Percentiles rank a stretch among this genome's conserved stretches.
Evolutionary conservation across 2,888 invertebrate genomes (phyloP).

Genomic region (Drosophila diplacantha): DNA sequence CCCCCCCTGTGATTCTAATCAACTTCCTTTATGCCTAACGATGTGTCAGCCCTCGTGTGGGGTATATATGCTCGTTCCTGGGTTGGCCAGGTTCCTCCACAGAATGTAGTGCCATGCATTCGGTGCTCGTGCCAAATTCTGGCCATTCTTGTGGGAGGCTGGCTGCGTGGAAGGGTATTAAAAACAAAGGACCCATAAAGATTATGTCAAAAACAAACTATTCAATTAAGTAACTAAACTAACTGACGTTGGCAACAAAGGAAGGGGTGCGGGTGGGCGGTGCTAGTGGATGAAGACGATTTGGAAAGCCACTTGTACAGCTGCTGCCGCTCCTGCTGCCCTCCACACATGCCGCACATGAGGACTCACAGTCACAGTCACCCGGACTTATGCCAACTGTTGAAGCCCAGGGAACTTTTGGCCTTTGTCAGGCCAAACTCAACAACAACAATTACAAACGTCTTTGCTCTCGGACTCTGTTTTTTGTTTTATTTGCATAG

Average conservation of each 20-base stretch:
- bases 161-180: slow-evolving; percentile 51
- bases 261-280: neutral
- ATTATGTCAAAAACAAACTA: slow-evolving; percentile 73
- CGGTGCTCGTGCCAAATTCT: slow-evolving; percentile 9
- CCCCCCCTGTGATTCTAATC: slow-evolving; percentile 51
- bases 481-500: slow-evolving; percentile 42
- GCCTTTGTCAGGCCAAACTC: slow-evolving; percentile 50
- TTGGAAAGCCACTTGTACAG: slow-evolving; percentile 26
- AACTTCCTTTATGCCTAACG: slow-evolving; percentile 60
- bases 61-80: slow-evolving; percentile 55
- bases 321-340: slow-evolving; percentile 16
- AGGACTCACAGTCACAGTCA: slow-evolving; percentile 4
- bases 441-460: slow-evolving; percentile 48
- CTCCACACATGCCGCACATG: slow-evolving; percentile 39
- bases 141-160: slow-evolving; percentile 20
- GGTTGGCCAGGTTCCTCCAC: slow-evolving; percentile 18
- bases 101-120: slow-evolving; percentile 7
- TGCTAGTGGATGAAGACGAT: slow-evolving; percentile 12
- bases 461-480: slow-evolving; percentile 31
- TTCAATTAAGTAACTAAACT: slow-evolving; percentile 73
- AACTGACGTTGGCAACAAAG: slow-evolving; percentile 65
- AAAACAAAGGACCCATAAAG: slow-evolving; percentile 73
- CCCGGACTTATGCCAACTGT: slow-evolving; percentile 33
- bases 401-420: slow-evolving; percentile 57
- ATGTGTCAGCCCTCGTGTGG: slow-evolving; percentile 55